These are phyloP conservation scores for Drosophila sp. DNA, from an alignment of 1,140 invertebrate genomes.

Conservation along the genomic window DNA sequence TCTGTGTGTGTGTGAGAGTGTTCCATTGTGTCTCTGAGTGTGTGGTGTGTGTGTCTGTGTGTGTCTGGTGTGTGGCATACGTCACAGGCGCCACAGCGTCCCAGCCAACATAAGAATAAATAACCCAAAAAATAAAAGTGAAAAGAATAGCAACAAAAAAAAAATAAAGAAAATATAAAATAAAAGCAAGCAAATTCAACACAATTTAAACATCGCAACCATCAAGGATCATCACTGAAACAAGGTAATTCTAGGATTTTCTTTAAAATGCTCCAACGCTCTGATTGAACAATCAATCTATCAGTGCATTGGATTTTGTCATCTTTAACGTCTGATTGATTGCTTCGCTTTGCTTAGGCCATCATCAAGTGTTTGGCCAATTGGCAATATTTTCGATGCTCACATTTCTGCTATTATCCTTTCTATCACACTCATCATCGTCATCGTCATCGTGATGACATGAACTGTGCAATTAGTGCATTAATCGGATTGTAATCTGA, in stretches of 20 bases:
- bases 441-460: constrained; percentile 28
- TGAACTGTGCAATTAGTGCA: constrained; percentile 62
- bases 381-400: neutral
- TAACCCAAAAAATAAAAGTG: constrained; percentile 37
- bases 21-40: constrained; percentile 13
- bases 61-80: constrained; percentile 36
- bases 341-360: constrained; percentile 33
- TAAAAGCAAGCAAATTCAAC: constrained; percentile 41
- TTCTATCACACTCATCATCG: constrained; percentile 23
- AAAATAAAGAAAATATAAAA: constrained; percentile 17
- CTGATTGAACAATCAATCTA: constrained; percentile 35
- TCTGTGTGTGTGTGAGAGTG: constrained; percentile 26
- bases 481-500: constrained; percentile 47
- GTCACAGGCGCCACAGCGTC: constrained; percentile 67
- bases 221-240: constrained; percentile 42
- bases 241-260: constrained; percentile 68
- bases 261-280: constrained; percentile 42
- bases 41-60: constrained; percentile 20
- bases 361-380: constrained; percentile 27
- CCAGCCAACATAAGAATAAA: constrained; percentile 47
- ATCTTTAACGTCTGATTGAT: constrained; percentile 54
- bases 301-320: constrained; percentile 15
- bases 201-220: constrained; percentile 27
- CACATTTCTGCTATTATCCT: neutral
- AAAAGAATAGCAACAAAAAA: constrained; percentile 24